phyloP scores from a whole-genome alignment of 1,140 invertebrate species.

The Nasonia longicornis region DNA sequence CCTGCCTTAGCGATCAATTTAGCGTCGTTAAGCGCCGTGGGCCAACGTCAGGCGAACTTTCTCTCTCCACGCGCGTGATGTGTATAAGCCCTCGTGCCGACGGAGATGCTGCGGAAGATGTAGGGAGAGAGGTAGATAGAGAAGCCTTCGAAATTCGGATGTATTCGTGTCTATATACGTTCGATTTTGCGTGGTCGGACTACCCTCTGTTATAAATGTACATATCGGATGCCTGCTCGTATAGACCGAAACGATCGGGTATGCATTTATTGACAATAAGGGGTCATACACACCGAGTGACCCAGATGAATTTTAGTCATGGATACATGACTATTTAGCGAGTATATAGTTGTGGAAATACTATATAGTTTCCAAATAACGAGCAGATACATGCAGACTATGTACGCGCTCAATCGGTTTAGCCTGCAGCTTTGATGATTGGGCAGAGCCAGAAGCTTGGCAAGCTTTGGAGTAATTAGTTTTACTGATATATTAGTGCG shows the following conservation, averaged over 20 bases:
- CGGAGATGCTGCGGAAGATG: not conserved
- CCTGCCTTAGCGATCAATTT: constrained; percentile 34
- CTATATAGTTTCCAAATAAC: not conserved
- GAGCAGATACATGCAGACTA: not conserved
- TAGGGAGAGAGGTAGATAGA: not conserved
- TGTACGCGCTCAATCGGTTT: no score
- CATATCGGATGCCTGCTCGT: no score
- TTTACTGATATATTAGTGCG: no score
- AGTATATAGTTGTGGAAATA: not conserved
- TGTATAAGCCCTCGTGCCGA: not conserved
- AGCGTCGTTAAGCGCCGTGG: constrained; percentile 32
- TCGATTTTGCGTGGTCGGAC: not conserved
- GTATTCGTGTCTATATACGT: not conserved
- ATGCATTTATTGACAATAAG: not conserved
- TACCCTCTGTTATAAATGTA: not conserved
- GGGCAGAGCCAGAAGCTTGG: no score
- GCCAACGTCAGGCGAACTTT: not conserved
- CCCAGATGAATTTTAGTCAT: not conserved
- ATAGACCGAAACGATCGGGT: no score
- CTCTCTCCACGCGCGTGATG: no score
- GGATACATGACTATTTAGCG: not conserved
- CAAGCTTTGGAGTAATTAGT: no score
- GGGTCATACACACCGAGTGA: not conserved
- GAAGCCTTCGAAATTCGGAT: not conserved
- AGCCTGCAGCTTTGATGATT: no score